Evolutionary conservation across 2,888 invertebrate genomes (phyloP).

Genomic region (Thyatira batis): DNA sequence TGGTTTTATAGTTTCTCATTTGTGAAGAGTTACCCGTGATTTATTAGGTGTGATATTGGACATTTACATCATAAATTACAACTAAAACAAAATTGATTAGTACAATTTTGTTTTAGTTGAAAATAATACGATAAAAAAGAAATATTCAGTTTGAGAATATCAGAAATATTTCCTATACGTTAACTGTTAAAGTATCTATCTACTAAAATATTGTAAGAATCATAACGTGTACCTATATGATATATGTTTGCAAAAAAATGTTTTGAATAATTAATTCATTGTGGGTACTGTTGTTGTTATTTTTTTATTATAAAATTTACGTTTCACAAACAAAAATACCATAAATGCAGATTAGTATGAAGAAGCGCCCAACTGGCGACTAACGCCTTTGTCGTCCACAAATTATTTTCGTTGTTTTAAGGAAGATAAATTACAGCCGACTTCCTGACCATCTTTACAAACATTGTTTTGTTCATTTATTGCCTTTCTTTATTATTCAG

Average conservation of each 20-base stretch:
- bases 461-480: conserved; percentile 38
- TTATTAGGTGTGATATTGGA: not conserved
- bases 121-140: no score
- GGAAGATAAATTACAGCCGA: conserved; percentile 36
- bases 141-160: no score
- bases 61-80: not conserved
- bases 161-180: no score
- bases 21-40: not conserved
- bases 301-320: no score
- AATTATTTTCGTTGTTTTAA: conserved; percentile 32
- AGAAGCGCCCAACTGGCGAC: conserved; percentile 19
- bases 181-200: no score
- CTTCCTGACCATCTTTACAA: conserved; percentile 38
- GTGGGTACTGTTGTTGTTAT: no score
- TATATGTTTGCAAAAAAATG: no score
- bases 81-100: conserved; percentile 10
- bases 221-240: no score
- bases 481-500: conserved; percentile 28
- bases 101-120: conserved; percentile 15
- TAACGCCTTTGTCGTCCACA: conserved; percentile 30
- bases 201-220: no score
- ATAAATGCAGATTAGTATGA: conserved; percentile 4
- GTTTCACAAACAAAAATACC: not conserved
- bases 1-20: conserved; percentile 1
- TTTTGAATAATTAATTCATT: no score